Conservation (phyloP, 2,888 invertebrate genomes). For the Trissolcus japonicus region DNA sequence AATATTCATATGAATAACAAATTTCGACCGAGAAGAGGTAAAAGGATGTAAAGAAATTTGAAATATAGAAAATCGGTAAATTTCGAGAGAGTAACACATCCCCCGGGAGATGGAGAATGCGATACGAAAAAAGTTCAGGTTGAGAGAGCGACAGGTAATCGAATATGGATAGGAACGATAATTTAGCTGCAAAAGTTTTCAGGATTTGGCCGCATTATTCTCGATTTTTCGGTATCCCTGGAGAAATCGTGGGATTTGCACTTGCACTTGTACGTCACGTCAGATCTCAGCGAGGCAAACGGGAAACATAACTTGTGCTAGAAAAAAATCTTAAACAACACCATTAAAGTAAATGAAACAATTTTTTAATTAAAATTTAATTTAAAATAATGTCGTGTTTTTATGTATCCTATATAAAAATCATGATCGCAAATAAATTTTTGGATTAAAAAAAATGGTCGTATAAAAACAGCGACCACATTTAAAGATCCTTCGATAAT, state of each 20-base stretch:
- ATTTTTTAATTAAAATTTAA: too few species aligned
- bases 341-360: too few species aligned
- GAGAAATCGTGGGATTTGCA: conserved; percentile 74
- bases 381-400: too few species aligned
- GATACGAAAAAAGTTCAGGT: conserved; percentile 53
- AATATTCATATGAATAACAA: conserved; percentile 5
- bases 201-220: conserved; percentile 69
- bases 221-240: conserved; percentile 70
- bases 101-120: conserved; percentile 54
- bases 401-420: too few species aligned
- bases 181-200: conserved; percentile 61
- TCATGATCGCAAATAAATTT: too few species aligned
- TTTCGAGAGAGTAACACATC: conserved; percentile 59
- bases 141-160: conserved; percentile 28
- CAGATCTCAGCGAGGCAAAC: neutral
- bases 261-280: conserved; percentile 66
- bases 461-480: too few species aligned
- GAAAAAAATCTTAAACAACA: too few species aligned
- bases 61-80: conserved; percentile 63
- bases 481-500: conserved; percentile 26
- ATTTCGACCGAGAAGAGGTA: neutral
- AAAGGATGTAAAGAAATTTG: conserved; percentile 4
- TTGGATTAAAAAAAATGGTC: too few species aligned
- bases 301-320: too few species aligned
- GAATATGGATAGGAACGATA: conserved; percentile 60